These are phyloP conservation scores for Halesus radiatus DNA, from an alignment of 1,140 invertebrate species.

Conservation along the genomic window DNA sequence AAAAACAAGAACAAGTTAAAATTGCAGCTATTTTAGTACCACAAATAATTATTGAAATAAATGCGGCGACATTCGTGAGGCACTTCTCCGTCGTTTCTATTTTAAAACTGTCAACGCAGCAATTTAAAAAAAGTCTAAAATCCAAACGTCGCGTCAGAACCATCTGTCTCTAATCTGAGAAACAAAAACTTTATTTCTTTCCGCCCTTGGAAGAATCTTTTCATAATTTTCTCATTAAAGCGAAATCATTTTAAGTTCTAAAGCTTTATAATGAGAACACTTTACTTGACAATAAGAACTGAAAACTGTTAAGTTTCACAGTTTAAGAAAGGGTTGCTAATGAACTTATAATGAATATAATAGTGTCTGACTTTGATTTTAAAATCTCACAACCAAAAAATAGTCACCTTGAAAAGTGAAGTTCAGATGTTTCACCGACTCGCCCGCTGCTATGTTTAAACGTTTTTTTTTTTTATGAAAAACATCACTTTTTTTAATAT, in stretches of 20 bases:
- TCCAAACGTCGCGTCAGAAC: constrained; percentile 26
- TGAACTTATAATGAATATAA: not conserved
- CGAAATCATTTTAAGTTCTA: too few species aligned
- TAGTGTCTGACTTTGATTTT: not conserved
- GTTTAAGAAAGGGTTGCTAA: not conserved
- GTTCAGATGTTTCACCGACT: not conserved
- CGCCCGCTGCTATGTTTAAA: not conserved
- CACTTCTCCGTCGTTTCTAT: not conserved
- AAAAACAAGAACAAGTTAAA: too few species aligned
- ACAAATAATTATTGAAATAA: too few species aligned
- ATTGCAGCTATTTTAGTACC: too few species aligned
- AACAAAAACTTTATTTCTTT: constrained; percentile 16
- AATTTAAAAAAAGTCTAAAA: constrained; percentile 23
- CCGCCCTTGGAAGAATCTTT: not conserved
- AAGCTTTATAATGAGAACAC: too few species aligned
- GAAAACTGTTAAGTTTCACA: not conserved
- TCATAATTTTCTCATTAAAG: too few species aligned
- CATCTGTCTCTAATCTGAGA: constrained; percentile 15
- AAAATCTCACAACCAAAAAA: not conserved
- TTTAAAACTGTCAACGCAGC: constrained; percentile 17
- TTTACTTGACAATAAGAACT: too few species aligned
- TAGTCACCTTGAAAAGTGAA: not conserved
- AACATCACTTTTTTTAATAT: not conserved
- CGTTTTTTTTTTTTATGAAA: too few species aligned
- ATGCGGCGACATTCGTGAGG: not conserved